Conservation (phyloP, 2,113 vertebrate species). For the Hemibagrus wyckioides region DNA sequence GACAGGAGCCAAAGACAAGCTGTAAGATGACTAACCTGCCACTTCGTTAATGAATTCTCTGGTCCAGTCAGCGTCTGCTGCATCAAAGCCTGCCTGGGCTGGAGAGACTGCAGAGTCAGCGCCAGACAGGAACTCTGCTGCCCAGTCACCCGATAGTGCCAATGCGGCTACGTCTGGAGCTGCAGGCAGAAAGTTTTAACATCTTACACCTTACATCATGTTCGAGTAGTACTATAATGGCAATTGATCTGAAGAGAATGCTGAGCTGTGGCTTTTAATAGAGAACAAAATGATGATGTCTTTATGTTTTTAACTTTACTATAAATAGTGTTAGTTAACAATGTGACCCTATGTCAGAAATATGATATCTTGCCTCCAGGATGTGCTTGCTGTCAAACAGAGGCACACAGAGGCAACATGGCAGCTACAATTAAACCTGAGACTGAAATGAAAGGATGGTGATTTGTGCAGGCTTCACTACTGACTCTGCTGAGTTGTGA, state of each 20-base stretch:
- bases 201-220: neutral
- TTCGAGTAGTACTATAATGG: neutral
- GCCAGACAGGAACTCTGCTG: conserved; percentile 87
- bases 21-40: conserved; percentile 74
- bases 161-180: conserved; percentile 95
- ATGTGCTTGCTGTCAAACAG: neutral
- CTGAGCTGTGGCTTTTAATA: neutral
- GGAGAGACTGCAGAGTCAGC: conserved; percentile 75
- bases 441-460: neutral
- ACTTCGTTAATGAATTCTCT: conserved; percentile 96
- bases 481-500: too few species aligned
- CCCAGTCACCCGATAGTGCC: conserved; percentile 94
- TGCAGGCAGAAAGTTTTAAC: conserved; percentile 55
- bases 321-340: neutral
- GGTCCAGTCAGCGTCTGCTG: conserved; percentile 92
- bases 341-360: neutral
- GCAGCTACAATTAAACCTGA: neutral
- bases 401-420: neutral
- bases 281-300: neutral
- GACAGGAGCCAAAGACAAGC: neutral
- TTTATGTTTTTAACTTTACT: neutral
- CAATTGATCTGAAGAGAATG: neutral
- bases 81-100: conserved; percentile 72
- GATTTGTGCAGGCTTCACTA: neutral
- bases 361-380: neutral